These are phyloP conservation scores for Halcyon leucocephala DNA, from an alignment of 2,797 vertebrate genomes.

Conservation along the genomic window DNA sequence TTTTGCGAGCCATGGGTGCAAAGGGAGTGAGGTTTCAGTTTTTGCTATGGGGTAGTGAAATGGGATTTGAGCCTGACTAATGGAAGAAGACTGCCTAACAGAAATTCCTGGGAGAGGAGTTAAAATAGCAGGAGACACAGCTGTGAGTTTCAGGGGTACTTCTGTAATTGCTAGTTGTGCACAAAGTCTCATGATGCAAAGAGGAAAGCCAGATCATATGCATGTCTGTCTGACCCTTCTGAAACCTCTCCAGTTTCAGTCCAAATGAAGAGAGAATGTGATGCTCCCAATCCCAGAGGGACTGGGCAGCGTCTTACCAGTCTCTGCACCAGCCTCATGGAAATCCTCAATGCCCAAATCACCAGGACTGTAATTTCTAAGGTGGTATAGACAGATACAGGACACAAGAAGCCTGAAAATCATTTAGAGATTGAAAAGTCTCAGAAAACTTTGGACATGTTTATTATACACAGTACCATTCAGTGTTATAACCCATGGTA, in stretches of 20 bases:
- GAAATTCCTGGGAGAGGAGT: background rate
- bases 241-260: background rate
- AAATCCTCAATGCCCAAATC: background rate
- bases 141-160: background rate
- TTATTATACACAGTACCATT: background rate
- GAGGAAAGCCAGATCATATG: accelerated
- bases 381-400: background rate
- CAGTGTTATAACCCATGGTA: background rate
- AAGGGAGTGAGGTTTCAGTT: background rate
- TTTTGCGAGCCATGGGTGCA: background rate
- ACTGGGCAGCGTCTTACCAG: background rate
- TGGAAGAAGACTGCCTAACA: background rate
- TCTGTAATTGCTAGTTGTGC: background rate
- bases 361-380: background rate
- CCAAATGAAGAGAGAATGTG: background rate
- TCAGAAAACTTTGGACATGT: background rate
- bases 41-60: background rate
- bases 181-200: background rate
- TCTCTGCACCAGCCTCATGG: background rate
- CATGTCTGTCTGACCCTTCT: background rate
- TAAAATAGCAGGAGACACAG: background rate
- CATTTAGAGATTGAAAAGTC: background rate
- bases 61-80: background rate
- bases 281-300: accelerated
- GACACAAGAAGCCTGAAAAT: background rate